Percentiles rank a stretch among this genome's conserved stretches.
Evolutionary conservation across 2,113 vertebrate species (phyloP).

Genomic region (Puntigrus tetrazona): DNA sequence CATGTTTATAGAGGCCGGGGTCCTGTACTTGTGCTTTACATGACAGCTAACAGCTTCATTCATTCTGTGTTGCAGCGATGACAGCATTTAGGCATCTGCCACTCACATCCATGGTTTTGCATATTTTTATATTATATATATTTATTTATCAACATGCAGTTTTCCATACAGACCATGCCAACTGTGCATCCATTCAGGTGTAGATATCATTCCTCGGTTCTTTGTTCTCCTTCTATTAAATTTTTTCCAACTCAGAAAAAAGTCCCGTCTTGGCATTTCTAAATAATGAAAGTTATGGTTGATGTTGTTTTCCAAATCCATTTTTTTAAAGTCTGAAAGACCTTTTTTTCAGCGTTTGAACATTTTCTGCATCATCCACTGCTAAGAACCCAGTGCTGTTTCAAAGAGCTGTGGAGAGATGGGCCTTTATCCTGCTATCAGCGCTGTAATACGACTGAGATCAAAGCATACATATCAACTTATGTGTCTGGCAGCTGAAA

Average conservation of each 20-base stretch:
- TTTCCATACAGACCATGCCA: conserved; percentile 47
- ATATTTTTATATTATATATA: background rate
- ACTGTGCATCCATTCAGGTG: background rate
- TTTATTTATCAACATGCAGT: background rate
- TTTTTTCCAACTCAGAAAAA: background rate
- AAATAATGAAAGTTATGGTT: background rate
- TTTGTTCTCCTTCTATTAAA: background rate
- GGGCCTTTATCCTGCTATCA: conserved; percentile 10
- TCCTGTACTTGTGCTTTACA: conserved; percentile 54
- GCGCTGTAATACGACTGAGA: conserved; percentile 4
- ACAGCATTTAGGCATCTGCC: conserved; percentile 55
- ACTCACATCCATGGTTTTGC: conserved; percentile 47
- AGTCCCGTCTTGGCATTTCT: background rate
- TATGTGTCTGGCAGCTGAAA: conserved; percentile 23
- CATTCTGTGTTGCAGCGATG: conserved; percentile 59
- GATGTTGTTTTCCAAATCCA: conserved; percentile 13
- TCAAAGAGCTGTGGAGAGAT: conserved; percentile 38
- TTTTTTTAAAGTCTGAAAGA: conserved; percentile 10
- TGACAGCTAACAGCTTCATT: conserved; percentile 49
- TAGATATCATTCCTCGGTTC: background rate
- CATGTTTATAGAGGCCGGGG: conserved; percentile 67
- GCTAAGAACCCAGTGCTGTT: conserved; percentile 12
- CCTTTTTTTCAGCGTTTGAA: background rate
- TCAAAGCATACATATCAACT: conserved; percentile 22
- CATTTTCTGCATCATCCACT: background rate